Percentiles rank a stretch among this genome's conserved stretches.
Conservation (phyloP, 2,888 invertebrate species). For the Tiliacea citrago region DNA sequence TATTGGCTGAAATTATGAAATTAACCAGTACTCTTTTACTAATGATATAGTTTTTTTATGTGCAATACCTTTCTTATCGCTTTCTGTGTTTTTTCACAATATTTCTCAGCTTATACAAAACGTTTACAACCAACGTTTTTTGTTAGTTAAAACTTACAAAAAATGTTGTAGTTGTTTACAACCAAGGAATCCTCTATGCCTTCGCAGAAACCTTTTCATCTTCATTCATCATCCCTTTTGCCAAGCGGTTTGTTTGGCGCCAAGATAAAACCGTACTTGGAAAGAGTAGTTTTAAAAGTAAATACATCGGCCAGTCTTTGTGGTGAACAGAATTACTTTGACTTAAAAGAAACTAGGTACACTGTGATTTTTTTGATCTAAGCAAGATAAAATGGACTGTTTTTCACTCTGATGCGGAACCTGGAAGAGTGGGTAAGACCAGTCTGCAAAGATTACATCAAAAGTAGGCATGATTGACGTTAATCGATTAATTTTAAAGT, state of each 20-base stretch:
- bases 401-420: neutral
- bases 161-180: too few species aligned
- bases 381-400: neutral
- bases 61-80: too few species aligned
- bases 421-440: too few species aligned
- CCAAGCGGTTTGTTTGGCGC: slow-evolving; percentile 24
- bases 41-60: too few species aligned
- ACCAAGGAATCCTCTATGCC: neutral
- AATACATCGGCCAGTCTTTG: slow-evolving; percentile 47
- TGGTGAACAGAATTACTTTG: slow-evolving; percentile 37
- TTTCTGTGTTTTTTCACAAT: neutral
- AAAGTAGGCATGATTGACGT: too few species aligned
- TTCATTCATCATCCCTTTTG: slow-evolving; percentile 46
- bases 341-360: slow-evolving; percentile 10
- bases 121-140: neutral
- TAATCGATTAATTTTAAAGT: too few species aligned
- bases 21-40: too few species aligned
- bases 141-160: too few species aligned
- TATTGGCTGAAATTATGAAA: too few species aligned
- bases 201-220: slow-evolving; percentile 23
- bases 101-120: neutral
- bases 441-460: too few species aligned
- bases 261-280: slow-evolving; percentile 27
- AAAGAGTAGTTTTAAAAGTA: slow-evolving; percentile 53
- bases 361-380: slow-evolving; percentile 1